These are phyloP conservation scores for Phaethon lepturus DNA, from an alignment of 2,113 vertebrate species.

Conservation along the genomic window DNA sequence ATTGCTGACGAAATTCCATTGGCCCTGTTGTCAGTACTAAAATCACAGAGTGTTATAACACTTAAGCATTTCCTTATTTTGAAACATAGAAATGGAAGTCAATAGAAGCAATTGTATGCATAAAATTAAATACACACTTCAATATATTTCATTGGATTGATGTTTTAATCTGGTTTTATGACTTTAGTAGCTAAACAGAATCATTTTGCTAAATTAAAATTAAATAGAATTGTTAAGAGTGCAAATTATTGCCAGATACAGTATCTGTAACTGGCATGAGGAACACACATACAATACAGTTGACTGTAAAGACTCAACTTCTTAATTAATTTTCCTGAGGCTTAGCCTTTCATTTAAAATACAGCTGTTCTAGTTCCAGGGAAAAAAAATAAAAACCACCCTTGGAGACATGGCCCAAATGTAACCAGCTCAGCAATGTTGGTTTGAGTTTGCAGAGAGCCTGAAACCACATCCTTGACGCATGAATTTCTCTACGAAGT, in stretches of 20 bases:
- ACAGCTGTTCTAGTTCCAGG: slow-evolving; percentile 40
- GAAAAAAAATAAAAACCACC: neutral
- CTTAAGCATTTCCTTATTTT: neutral
- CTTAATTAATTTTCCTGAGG: slow-evolving; percentile 65
- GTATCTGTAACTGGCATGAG: slow-evolving; percentile 33
- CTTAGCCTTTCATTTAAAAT: slow-evolving; percentile 57
- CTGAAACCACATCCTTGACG: slow-evolving; percentile 31
- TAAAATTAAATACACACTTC: slow-evolving; percentile 41
- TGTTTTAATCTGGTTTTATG: slow-evolving; percentile 59
- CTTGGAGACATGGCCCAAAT: neutral
- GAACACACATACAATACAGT: slow-evolving; percentile 31
- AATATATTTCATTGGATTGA: slow-evolving; percentile 27
- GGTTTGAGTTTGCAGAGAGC: slow-evolving; percentile 27
- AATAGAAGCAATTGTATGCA: neutral
- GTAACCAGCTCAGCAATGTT: neutral
- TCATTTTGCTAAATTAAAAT: slow-evolving; percentile 54
- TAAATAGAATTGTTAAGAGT: slow-evolving; percentile 53
- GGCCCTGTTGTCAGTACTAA: neutral
- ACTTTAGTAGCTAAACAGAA: slow-evolving; percentile 52
- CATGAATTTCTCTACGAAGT: neutral
- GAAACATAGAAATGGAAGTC: slow-evolving; percentile 12
- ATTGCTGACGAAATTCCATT: neutral
- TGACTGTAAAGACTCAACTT: slow-evolving; percentile 47
- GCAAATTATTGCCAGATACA: slow-evolving; percentile 61
- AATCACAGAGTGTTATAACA: neutral